Evolutionary conservation across 2,797 vertebrate genomes (phyloP).

Genomic region (Gymnocypris eckloni): DNA sequence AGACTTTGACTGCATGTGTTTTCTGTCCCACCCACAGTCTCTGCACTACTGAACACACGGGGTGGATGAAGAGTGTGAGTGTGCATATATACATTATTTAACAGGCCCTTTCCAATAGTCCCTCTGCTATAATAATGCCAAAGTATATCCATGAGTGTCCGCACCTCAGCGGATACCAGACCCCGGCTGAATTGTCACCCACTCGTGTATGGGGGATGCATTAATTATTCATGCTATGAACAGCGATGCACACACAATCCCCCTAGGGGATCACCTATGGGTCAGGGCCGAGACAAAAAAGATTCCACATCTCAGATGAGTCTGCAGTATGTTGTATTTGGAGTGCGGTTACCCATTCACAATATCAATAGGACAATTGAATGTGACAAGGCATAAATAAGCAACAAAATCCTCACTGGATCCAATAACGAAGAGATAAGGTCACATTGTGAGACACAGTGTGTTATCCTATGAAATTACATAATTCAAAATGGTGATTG

Average conservation of each 20-base stretch:
- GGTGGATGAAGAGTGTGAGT: slow-evolving; percentile 21
- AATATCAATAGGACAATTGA: slow-evolving; percentile 38
- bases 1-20: slow-evolving; percentile 36
- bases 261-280: not conserved
- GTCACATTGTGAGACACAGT: slow-evolving; percentile 16
- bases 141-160: slow-evolving; percentile 43
- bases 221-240: slow-evolving; percentile 39
- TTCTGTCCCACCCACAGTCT: slow-evolving; percentile 40
- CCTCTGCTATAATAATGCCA: slow-evolving; percentile 45
- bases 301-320: slow-evolving; percentile 30
- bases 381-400: slow-evolving; percentile 39
- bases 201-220: slow-evolving; percentile 3
- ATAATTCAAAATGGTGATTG: slow-evolving; percentile 5
- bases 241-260: slow-evolving; percentile 36
- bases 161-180: slow-evolving; percentile 31
- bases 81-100: slow-evolving; percentile 48
- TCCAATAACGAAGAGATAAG: not conserved
- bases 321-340: slow-evolving; percentile 20
- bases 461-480: not conserved
- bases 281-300: slow-evolving; percentile 21
- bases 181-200: slow-evolving; percentile 4
- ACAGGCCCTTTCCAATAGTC: slow-evolving; percentile 46
- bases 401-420: slow-evolving; percentile 22
- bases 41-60: slow-evolving; percentile 15
- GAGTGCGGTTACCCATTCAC: not conserved